A percentile compares a stretch with the other conserved stretches of the same genome.
Conservation (phyloP, 2,113 vertebrate genomes). For the Myotis lucifugus region DNA sequence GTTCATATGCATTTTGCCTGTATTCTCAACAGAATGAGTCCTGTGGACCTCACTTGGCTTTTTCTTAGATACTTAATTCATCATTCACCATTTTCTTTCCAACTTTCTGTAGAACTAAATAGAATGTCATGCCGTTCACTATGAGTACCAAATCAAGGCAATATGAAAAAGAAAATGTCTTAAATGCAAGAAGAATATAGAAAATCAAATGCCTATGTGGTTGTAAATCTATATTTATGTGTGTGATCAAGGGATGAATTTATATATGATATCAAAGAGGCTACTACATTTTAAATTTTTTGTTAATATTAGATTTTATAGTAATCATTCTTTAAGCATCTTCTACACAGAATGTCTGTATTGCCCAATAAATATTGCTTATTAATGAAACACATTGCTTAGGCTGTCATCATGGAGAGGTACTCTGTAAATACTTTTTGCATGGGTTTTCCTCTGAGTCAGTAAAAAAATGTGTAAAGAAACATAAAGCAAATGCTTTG, state of each 20-base stretch:
- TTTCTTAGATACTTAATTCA: background rate
- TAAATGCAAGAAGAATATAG: background rate
- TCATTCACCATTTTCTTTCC: background rate
- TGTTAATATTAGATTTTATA: constrained; percentile 53
- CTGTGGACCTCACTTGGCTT: background rate
- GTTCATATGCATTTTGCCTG: background rate
- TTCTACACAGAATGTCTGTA: background rate
- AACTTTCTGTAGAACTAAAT: background rate
- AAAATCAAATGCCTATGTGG: background rate
- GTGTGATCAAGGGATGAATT: background rate
- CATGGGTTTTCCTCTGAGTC: constrained; percentile 89
- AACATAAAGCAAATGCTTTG: constrained; percentile 45
- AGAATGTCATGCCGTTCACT: background rate
- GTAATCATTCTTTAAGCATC: background rate
- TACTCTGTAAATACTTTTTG: constrained; percentile 86
- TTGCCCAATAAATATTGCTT: constrained; percentile 72
- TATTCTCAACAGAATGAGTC: background rate
- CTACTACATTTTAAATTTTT: constrained; percentile 13
- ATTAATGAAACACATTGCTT: constrained; percentile 77
- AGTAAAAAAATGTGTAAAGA: constrained; percentile 87
- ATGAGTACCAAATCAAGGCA: background rate
- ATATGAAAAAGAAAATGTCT: background rate
- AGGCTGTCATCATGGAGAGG: constrained; percentile 68
- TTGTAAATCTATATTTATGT: background rate
- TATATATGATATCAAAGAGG: background rate